phyloP scores from a whole-genome alignment of 2,113 vertebrate species.

The Neopipo cinnamomea region DNA sequence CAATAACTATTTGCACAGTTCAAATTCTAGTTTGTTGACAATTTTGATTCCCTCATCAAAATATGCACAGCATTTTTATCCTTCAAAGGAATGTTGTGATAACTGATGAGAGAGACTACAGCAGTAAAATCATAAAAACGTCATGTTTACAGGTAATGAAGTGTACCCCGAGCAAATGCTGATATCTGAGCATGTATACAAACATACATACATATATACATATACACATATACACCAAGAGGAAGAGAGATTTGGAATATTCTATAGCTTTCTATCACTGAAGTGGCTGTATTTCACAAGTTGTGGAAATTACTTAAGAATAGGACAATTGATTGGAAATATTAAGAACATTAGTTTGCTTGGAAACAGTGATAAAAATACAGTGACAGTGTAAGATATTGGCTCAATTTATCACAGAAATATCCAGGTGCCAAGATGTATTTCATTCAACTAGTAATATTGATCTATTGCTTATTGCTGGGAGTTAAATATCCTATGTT shows the following conservation, averaged over 20 bases:
- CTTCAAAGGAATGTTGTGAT: background rate
- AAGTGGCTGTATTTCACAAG: background rate
- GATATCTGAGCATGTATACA: background rate
- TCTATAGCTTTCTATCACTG: background rate
- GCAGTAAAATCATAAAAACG: background rate
- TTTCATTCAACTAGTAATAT: background rate
- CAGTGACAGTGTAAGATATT: background rate
- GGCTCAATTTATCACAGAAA: background rate
- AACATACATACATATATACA: accelerated
- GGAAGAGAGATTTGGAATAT: background rate
- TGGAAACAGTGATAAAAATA: background rate
- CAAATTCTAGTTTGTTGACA: background rate
- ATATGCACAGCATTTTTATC: background rate
- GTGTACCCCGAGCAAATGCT: background rate
- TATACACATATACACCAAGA: accelerated
- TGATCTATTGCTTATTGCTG: background rate
- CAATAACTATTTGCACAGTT: background rate
- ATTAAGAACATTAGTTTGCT: background rate
- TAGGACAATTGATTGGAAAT: background rate
- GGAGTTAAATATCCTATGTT: background rate
- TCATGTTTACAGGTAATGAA: background rate
- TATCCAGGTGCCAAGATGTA: background rate
- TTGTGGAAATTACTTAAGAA: background rate
- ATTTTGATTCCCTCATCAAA: background rate
- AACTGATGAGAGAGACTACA: background rate